A percentile compares a stretch with the other conserved stretches of the same genome.
Conservation (phyloP, 2,888 invertebrate species). For the Tenthredo scrophulariae region DNA sequence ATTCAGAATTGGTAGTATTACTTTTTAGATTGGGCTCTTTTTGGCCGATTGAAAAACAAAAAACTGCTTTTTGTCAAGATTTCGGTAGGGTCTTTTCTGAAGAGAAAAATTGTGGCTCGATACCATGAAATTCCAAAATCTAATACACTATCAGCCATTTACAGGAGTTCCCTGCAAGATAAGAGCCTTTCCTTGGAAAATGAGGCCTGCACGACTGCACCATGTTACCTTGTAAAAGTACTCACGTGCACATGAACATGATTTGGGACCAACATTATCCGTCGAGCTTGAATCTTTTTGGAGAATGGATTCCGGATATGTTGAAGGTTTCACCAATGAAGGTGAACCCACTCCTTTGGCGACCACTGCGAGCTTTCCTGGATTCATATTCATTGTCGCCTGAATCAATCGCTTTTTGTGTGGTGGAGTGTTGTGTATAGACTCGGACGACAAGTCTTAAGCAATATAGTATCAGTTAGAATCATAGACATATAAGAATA, state of each 20-base stretch:
- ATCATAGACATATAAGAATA: too few relatives aligned
- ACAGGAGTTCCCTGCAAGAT: not conserved
- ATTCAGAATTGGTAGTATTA: too few relatives aligned
- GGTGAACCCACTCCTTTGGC: not conserved
- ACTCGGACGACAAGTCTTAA: not conserved
- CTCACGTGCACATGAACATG: not conserved
- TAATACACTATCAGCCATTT: not conserved
- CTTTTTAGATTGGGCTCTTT: too few relatives aligned
- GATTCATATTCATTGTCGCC: not conserved
- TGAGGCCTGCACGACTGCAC: not conserved
- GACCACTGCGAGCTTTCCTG: not conserved
- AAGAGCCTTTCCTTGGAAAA: too few relatives aligned
- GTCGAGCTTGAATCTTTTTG: too few relatives aligned
- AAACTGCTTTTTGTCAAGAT: too few relatives aligned
- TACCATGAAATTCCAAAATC: too few relatives aligned
- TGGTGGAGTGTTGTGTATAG: not conserved
- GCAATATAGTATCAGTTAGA: constrained; percentile 1
- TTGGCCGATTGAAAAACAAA: too few relatives aligned
- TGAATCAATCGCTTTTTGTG: not conserved
- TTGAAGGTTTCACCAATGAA: not conserved
- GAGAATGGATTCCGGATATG: not conserved
- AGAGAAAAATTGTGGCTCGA: not conserved
- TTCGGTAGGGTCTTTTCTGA: too few relatives aligned
- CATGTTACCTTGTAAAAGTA: not conserved
- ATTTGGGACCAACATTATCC: too few relatives aligned